Percentiles rank a stretch among this genome's conserved stretches.
These are phyloP conservation scores for Palythoa heliodiscus DNA, from an alignment of 92 coral and sea anemone species.

Conservation along the genomic window DNA sequence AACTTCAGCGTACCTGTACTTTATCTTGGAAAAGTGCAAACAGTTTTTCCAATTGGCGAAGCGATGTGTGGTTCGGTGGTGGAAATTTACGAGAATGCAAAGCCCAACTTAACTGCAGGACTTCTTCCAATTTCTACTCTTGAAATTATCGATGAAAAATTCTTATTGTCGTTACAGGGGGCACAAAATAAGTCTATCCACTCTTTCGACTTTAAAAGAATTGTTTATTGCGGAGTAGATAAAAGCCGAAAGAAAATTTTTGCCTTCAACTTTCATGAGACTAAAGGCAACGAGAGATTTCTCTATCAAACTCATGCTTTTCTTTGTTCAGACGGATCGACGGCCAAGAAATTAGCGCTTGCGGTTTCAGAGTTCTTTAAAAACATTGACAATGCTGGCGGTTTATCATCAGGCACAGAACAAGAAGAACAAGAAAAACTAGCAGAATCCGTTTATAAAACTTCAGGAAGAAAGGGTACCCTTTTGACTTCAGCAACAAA, in stretches of 20 bases:
- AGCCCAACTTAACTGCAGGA: slow-evolving; percentile 34
- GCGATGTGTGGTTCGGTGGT: slow-evolving; percentile 87
- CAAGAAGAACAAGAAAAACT: slow-evolving; percentile 10
- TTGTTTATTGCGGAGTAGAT: slow-evolving; percentile 89
- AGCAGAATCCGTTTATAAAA: background rate
- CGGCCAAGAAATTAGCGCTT: slow-evolving; percentile 63
- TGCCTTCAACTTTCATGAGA: slow-evolving; percentile 71
- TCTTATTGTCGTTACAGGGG: slow-evolving; percentile 30
- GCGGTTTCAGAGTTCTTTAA: slow-evolving; percentile 55
- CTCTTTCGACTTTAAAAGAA: slow-evolving; percentile 60
- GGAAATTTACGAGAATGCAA: slow-evolving; percentile 70
- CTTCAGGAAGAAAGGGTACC: background rate
- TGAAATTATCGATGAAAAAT: slow-evolving; percentile 51
- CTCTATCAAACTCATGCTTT: slow-evolving; percentile 71
- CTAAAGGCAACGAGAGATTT: slow-evolving; percentile 51
- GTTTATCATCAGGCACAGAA: background rate
- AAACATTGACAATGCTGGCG: background rate
- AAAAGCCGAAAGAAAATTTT: slow-evolving; percentile 65
- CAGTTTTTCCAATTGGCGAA: slow-evolving; percentile 78
- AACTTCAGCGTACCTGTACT: slow-evolving; percentile 38
- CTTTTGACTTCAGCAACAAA: background rate
- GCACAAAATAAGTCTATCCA: slow-evolving; percentile 27
- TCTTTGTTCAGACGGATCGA: slow-evolving; percentile 53
- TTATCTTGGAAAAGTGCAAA: slow-evolving; percentile 78
- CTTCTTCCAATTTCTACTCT: slow-evolving; percentile 54